Evolutionary conservation across 2,113 vertebrate species (phyloP).

Genomic region (Rhabdornis inornatus): DNA sequence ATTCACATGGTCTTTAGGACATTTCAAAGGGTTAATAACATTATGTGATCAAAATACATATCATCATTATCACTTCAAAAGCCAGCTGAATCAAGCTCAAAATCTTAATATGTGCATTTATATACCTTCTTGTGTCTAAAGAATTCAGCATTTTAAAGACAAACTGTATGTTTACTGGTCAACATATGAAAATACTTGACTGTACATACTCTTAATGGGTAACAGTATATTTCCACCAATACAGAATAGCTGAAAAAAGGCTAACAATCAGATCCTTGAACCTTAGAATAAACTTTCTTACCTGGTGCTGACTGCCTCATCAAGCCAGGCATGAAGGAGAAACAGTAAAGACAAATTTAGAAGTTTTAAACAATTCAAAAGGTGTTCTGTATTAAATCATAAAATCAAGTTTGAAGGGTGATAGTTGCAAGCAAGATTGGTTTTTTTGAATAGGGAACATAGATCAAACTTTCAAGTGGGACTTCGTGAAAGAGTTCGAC

Average conservation of each 20-base stretch:
- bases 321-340: conserved; percentile 85
- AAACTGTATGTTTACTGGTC: neutral
- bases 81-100: neutral
- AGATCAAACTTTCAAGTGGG: neutral
- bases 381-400: neutral
- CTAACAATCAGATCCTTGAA: neutral
- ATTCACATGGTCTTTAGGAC: neutral
- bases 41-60: neutral
- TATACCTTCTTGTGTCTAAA: neutral
- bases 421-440: neutral
- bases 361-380: conserved; percentile 42
- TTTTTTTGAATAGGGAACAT: neutral
- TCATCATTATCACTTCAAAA: neutral
- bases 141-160: neutral
- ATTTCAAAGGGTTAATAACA: neutral
- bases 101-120: neutral
- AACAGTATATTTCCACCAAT: neutral
- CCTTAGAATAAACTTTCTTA: conserved; percentile 73
- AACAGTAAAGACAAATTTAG: conserved; percentile 70
- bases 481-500: neutral
- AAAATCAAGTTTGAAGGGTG: neutral
- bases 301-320: conserved; percentile 83
- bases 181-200: neutral
- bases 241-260: neutral
- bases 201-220: neutral